Base-by-base conservation (phyloP, 2,113 vertebrate genomes). In the Anser brachyrhynchus region DNA sequence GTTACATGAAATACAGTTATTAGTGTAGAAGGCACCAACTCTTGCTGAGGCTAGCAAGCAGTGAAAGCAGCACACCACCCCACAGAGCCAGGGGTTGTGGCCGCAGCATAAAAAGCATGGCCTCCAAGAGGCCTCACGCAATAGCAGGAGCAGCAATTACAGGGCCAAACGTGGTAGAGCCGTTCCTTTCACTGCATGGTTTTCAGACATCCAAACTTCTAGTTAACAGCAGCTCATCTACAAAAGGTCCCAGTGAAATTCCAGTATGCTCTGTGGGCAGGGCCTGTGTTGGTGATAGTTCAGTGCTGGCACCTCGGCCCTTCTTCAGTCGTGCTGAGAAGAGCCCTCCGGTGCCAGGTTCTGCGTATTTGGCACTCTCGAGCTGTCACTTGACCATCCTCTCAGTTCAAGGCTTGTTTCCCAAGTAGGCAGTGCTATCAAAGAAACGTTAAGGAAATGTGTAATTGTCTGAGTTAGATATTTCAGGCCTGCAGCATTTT, bases 101-200 rank as follows among this genome's bases (percentile, higher is more conserved):
- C 62, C 39, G 52, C 6, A 17, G 33, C 10, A 41, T 28, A 11
- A 9, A 8, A 41, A 15, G 4, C 6, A 1, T 0, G 29, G 37
- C 23, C 51, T 9, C 33, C 9, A 4, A 25, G 37, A 20, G 28
- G 28, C 23, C 46, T 57, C 20, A 11, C 16, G 2, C 6, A 10
- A 4, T 7, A 2, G 23, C 0, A 2, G 66, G 26, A 62, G 13
- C 31, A 23, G 14, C 35, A n/a, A 1, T 16, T 21, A 2, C 29
- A 35, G n/a, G 12, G 22, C 44, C 1, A 4, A 41, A 52, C 46
- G 9, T 49, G 46, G 46, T 49, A 49, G 46, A 49, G 16, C 57
- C 29, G 22, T 35, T 76, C 19, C 41, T 69, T 43, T 73, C 39
- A 15, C 15, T 59, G 29, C 35, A 22, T 76, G n/a, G 15, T 76